Percentiles rank a stretch among this genome's conserved stretches.
Evolutionary conservation across 2,113 vertebrate genomes (phyloP).

Genomic region (Plestiodon gilberti): DNA sequence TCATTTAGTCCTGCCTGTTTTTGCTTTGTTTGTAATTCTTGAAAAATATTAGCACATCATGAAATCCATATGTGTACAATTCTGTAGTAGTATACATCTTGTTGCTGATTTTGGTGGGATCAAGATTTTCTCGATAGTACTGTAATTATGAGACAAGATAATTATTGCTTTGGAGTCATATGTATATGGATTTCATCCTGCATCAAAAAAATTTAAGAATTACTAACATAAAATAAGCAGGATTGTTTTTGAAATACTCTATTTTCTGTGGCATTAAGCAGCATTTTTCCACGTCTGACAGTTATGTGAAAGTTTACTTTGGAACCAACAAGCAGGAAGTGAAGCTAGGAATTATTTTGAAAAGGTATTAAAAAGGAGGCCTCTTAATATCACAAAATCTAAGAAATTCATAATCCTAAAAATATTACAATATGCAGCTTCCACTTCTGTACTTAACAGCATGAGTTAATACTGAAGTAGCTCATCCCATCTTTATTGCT

Average conservation of each 20-base stretch:
- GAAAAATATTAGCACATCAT: not conserved
- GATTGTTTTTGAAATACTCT: not conserved
- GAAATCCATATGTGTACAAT: not conserved
- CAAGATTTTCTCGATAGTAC: not conserved
- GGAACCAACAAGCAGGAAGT: not conserved
- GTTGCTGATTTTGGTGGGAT: not conserved
- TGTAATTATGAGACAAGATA: not conserved
- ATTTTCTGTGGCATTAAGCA: conserved; percentile 21
- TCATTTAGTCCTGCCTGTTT: not conserved
- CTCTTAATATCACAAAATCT: not conserved
- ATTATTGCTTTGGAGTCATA: not conserved
- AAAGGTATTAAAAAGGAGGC: not conserved
- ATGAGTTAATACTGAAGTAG: not conserved
- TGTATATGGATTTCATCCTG: not conserved
- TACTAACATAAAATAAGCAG: not conserved
- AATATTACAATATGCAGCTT: not conserved
- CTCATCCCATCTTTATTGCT: not conserved
- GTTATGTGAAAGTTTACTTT: conserved; percentile 11
- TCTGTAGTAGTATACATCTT: not conserved
- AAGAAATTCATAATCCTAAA: not conserved
- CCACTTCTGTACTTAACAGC: not conserved
- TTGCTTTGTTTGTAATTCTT: not conserved
- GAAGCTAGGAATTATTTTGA: not conserved
- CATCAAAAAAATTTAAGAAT: conserved; percentile 6
- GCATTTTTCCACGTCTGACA: conserved; percentile 7